A percentile compares a stretch with the other conserved stretches of the same genome.
These are phyloP conservation scores for Phainopepla nitens DNA, from an alignment of 2,113 vertebrate species.

Conservation along the genomic window DNA sequence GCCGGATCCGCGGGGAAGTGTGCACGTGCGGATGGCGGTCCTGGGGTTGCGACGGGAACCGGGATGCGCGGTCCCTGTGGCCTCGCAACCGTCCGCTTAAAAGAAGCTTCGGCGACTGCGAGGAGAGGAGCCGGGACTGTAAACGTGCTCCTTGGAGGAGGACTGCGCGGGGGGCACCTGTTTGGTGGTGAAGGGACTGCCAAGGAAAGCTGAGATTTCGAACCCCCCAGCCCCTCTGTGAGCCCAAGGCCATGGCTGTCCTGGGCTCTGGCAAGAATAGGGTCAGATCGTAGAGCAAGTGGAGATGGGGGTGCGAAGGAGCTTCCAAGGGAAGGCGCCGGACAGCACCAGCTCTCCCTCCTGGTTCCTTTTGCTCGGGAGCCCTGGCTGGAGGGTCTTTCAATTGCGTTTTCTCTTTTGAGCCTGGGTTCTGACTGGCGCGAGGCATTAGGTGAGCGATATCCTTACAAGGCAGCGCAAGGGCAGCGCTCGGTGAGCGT, in stretches of 20 bases:
- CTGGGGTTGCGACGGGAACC: too few species aligned
- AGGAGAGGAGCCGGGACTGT: background rate
- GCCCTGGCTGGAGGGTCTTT: background rate
- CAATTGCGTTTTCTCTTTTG: background rate
- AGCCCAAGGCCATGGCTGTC: background rate
- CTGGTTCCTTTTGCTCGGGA: background rate
- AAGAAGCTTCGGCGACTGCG: background rate
- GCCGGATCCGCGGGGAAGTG: rapidly evolving
- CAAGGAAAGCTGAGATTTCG: background rate
- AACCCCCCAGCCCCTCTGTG: background rate
- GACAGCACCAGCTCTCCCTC: background rate
- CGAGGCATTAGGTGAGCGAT: background rate
- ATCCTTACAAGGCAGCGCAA: background rate
- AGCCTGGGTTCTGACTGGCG: background rate
- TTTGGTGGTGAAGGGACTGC: background rate
- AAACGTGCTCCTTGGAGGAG: too few species aligned
- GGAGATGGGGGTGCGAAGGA: background rate
- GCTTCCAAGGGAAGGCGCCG: background rate
- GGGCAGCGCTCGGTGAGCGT: background rate
- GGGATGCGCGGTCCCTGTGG: background rate
- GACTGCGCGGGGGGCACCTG: rapidly evolving
- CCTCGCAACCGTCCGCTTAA: too few species aligned
- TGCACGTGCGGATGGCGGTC: background rate
- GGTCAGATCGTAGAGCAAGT: background rate
- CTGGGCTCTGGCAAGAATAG: background rate